phyloP scores from a whole-genome alignment of 1,140 invertebrate genomes.

The Rhynchophorus ferrugineus region DNA sequence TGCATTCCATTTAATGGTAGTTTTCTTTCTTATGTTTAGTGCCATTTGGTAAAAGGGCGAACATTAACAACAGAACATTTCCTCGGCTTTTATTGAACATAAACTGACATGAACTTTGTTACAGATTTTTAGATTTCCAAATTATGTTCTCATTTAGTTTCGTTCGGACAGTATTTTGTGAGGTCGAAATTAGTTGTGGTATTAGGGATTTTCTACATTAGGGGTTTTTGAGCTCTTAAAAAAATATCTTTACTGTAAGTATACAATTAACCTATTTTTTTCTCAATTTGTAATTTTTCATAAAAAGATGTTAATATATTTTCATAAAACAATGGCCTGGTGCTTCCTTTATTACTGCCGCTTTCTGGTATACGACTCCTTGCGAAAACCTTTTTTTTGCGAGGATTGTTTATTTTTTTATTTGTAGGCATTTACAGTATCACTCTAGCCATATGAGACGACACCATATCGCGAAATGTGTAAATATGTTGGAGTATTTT shows the following conservation, averaged over 20 bases:
- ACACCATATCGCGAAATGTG: no score
- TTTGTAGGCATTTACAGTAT: no score
- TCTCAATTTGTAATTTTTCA: slow-evolving; percentile 1
- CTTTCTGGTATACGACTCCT: slow-evolving; percentile 12
- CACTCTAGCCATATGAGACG: no score
- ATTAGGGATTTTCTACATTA: slow-evolving; percentile 5
- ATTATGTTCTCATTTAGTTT: slow-evolving; percentile 3
- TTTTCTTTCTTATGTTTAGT: slow-evolving; percentile 30
- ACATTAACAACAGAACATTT: slow-evolving; percentile 12
- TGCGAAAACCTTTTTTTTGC: no score
- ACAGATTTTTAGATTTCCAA: slow-evolving; percentile 5
- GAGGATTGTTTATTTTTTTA: no score
- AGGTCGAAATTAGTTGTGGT: slow-evolving; percentile 6
- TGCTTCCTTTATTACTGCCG: slow-evolving; percentile 20
- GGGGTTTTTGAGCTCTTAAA: not conserved
- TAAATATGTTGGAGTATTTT: slow-evolving; percentile 19
- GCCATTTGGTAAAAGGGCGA: slow-evolving; percentile 33
- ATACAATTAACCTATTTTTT: slow-evolving; percentile 12
- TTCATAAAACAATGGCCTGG: slow-evolving; percentile 17
- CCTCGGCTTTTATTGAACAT: slow-evolving; percentile 8
- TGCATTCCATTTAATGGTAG: slow-evolving; percentile 33
- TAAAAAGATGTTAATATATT: slow-evolving; percentile 7
- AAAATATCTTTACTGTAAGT: slow-evolving; percentile 6
- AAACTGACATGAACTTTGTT: not conserved
- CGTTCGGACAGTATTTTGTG: slow-evolving; percentile 8